Evolutionary conservation across 92 coral and sea anemone genomes (phyloP), one percentile per base, ranked within the genome.

Genomic region (Heteractis magnifica): DNA sequence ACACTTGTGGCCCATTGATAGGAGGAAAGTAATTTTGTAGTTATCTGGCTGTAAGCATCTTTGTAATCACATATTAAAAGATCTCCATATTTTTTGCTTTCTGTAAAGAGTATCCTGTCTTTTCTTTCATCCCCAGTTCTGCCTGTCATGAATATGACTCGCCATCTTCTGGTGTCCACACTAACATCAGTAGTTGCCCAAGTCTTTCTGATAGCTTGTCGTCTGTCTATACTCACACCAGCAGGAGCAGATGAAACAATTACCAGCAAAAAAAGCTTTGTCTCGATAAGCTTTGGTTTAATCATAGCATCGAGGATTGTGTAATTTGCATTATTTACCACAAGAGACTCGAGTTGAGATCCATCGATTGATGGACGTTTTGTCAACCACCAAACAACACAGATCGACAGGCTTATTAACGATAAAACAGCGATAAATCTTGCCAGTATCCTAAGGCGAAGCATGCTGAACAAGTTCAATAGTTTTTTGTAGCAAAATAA

Each of bases 1-100:
- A 77, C 85, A 49, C 64, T 77, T n/a, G 94, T 44, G n/a, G 95
- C 97, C 99, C 99, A 96, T n/a, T 86, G 85, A 71, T 86, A 94
- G 18, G 97, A 86, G 86, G 90, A 88, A 34, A 96, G 70, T 16
- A 96, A 82, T 84, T 96, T 96, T 16, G 83, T 88, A 49, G 89
- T 75, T 44, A 96, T 96, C 16, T 79, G 86, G 14, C 94, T 71
- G 71, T 96, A 96, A 0, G 56, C 76, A 85, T 96, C 99, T 51
- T 52, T 84, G 72, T 92, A 96, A 75, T 86, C 91, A 26, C 90
- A 98, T 10, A 93, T 91, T 6, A 96, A 77, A 68, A 96, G 65
- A 76, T 96, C 99, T 8, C 94, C 94, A 79, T 88, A 77, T 48
- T 77, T 20, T 51, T 76, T 68, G 51, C 92, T 85, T 79, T 96